Base-by-base conservation (phyloP, 2,797 vertebrate species). In the Pseudopleuronectes americanus region DNA sequence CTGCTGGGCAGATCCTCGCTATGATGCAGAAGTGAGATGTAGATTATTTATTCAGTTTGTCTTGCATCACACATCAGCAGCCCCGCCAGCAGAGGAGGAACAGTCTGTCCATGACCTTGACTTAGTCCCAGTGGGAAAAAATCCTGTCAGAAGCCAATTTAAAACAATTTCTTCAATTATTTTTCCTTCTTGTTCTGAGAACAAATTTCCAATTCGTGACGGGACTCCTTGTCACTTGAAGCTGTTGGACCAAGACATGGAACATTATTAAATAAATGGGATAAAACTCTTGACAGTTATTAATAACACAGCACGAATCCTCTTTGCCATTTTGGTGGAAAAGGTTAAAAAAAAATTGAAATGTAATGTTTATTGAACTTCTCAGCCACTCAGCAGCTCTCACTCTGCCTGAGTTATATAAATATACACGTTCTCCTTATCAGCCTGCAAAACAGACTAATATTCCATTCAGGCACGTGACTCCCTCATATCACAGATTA, bases 81-180 rank as follows among this genome's bases (percentile, higher is more conserved):
- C 10, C 31, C 61, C 48, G 45, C 48, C 81, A 81, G 75, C 77
- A 68, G 53, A 62, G 77, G 54, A 24, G 68, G 77, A 89, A 77
- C 69, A 57, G 56, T 81, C 77, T 84, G 80, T 80, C 78, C 43
- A 2, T 87, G 89, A 92, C 91, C 87, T 91, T 92, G 90, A 90
- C 80, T 83, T 56, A 75, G 76, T 90, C 82, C 69, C 61, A 61
- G 79, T 38, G 12, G 43, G 6, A 45, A 79, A 80, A 85, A 79
- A 78, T 56, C 52, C 69, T 69, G 62, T 73, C 61, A 57, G 55
- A 68, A 84, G 61, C 69, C 74, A 86, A 87, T 87, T 88, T 86
- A 80, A 89, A 81, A 85, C 72, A 56, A 74, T 89, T 89, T 76
- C 77, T 76, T 58, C 64, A 85, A 84, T 84, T 76, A 65, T 64